Conservation (phyloP, 2,113 vertebrate genomes). For the Anolis carolinensis region DNA sequence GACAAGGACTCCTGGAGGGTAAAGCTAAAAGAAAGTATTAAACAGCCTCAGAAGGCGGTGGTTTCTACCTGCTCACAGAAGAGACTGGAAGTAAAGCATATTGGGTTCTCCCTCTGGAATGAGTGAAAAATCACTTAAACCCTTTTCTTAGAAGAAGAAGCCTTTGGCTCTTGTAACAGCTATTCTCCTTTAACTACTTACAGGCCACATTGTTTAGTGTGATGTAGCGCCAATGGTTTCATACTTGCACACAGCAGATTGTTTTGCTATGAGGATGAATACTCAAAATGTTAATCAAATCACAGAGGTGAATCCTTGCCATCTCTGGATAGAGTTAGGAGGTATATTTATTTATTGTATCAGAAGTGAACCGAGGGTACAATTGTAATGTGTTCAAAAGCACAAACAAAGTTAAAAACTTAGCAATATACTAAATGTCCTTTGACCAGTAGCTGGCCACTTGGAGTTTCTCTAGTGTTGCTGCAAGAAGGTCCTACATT, state of each 20-base stretch:
- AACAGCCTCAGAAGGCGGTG: accelerated
- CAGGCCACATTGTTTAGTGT: not conserved
- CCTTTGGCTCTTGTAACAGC: not conserved
- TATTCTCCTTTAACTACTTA: not conserved
- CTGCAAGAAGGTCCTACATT: too few species aligned
- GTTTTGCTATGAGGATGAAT: not conserved
- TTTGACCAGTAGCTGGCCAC: too few species aligned
- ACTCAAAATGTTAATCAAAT: not conserved
- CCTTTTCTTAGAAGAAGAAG: not conserved
- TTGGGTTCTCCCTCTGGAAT: not conserved
- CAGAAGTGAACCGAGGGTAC: too few species aligned
- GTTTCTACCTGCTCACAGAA: accelerated
- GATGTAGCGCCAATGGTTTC: not conserved
- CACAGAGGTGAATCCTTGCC: not conserved
- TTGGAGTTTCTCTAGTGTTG: too few species aligned
- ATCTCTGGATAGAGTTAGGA: not conserved
- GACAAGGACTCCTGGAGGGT: slow-evolving; percentile 19
- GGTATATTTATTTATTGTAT: too few species aligned
- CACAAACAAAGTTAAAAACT: too few species aligned
- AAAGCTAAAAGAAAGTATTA: not conserved
- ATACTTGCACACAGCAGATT: not conserved
- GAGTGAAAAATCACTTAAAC: slow-evolving; percentile 8
- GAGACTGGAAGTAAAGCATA: accelerated
- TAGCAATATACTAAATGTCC: too few species aligned
- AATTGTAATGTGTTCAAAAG: too few species aligned